Conservation (phyloP, 2,113 vertebrate genomes). For the Microcebus griseorufus region DNA sequence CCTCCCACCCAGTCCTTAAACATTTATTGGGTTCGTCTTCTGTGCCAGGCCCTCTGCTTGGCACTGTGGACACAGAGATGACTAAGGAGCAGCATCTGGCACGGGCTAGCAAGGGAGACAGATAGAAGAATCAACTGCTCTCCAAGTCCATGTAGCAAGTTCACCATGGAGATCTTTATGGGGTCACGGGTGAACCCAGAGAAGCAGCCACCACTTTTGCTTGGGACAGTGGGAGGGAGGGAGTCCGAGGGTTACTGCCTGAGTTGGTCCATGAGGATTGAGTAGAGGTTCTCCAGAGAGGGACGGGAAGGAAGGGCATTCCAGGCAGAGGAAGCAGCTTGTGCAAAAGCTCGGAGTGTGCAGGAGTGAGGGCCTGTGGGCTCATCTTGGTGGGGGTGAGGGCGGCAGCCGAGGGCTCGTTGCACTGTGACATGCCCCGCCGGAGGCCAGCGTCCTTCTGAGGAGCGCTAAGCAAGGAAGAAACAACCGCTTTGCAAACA, state of each 20-base stretch:
- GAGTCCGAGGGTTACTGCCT: too few species aligned
- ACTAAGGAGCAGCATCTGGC: neutral
- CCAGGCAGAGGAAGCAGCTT: neutral
- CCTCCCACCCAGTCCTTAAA: neutral
- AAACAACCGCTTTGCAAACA: conserved; percentile 28
- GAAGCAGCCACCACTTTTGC: neutral
- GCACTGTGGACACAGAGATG: neutral
- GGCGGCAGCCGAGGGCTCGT: too few species aligned
- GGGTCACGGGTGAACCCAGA: neutral
- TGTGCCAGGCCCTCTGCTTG: neutral
- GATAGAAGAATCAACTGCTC: neutral
- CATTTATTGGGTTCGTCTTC: neutral
- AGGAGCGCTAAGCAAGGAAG: neutral
- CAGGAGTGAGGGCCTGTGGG: neutral
- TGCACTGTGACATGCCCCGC: neutral
- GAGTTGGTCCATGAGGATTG: neutral
- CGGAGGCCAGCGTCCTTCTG: neutral
- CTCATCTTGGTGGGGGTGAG: neutral
- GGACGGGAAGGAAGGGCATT: neutral
- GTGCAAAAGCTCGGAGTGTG: neutral
- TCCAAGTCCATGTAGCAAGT: neutral
- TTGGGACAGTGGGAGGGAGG: neutral
- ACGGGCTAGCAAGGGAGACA: neutral
- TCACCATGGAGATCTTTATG: neutral
- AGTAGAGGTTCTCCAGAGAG: neutral